Percentiles rank a stretch among this genome's conserved stretches.
These are phyloP conservation scores for Vireo griseus DNA, from an alignment of 2,797 vertebrate species.

Conservation along the genomic window DNA sequence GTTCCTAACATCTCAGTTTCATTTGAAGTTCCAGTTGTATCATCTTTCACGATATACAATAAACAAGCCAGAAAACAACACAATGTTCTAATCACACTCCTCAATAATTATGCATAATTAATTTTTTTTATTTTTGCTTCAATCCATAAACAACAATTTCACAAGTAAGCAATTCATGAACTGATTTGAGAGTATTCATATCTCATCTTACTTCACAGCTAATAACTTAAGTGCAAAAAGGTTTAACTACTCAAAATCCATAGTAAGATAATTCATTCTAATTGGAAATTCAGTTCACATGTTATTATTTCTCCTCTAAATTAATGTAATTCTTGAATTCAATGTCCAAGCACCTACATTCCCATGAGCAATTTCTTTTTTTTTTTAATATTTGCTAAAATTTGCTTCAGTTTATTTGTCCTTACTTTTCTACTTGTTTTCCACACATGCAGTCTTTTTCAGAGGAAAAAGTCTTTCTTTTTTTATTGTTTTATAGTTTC, in stretches of 20 bases:
- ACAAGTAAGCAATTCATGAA: neutral
- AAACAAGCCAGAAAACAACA: neutral
- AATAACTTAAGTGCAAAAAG: neutral
- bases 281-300: neutral
- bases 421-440: neutral
- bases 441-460: fast-evolving
- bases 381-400: neutral
- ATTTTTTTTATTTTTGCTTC: neutral
- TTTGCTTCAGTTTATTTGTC: neutral
- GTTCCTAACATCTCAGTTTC: neutral
- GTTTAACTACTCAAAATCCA: neutral
- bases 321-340: neutral
- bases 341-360: neutral
- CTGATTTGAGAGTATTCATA: neutral
- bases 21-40: neutral
- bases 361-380: neutral
- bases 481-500: neutral
- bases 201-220: neutral
- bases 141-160: neutral
- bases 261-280: neutral
- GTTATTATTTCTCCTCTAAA: neutral
- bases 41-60: neutral
- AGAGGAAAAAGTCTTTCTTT: neutral
- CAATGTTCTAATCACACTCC: neutral
- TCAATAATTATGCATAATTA: neutral